Evolutionary conservation across 2,888 invertebrate genomes (phyloP).

Genomic region (Microdon myrmicae): DNA sequence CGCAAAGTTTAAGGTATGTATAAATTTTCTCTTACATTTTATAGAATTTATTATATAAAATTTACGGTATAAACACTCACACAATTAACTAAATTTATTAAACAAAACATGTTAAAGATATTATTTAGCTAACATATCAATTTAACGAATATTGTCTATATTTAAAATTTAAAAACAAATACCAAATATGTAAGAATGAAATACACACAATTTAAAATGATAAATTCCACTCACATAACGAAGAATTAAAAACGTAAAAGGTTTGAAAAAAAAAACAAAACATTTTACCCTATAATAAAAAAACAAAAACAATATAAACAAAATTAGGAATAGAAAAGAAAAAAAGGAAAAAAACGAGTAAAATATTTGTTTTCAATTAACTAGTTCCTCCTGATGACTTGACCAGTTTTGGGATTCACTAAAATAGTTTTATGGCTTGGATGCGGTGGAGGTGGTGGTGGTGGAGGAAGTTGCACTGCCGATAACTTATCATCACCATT

Average conservation of each 20-base stretch:
- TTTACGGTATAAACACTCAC: no score
- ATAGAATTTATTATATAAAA: slow-evolving; percentile 16
- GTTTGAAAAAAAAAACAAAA: slow-evolving; percentile 30
- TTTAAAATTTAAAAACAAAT: slow-evolving; percentile 24
- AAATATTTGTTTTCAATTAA: slow-evolving; percentile 18
- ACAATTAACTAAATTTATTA: no score
- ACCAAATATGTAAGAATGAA: slow-evolving; percentile 6
- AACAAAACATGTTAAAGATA: slow-evolving; percentile 19
- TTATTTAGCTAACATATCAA: slow-evolving; percentile 5
- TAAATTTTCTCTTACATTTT: no score
- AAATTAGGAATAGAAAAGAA: slow-evolving; percentile 6
- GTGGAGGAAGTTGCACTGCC: slow-evolving; percentile 37
- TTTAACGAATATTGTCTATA: slow-evolving; percentile 35
- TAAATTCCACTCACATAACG: slow-evolving; percentile 5
- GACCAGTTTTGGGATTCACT: slow-evolving; percentile 66
- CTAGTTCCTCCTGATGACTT: slow-evolving; percentile 65
- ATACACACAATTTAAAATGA: slow-evolving; percentile 26
- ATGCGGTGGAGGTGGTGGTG: slow-evolving; percentile 33
- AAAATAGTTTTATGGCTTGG: slow-evolving; percentile 64
- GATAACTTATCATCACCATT: slow-evolving; percentile 38
- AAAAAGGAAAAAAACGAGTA: slow-evolving; percentile 8
- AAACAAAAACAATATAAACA: slow-evolving; percentile 29
- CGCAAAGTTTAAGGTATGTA: slow-evolving; percentile 60
- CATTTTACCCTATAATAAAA: slow-evolving; percentile 27
- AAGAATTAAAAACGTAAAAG: background rate